A percentile compares a stretch with the other conserved stretches of the same genome.
Evolutionary conservation across 2,888 invertebrate species (phyloP).

Genomic region (Plemyria rubiginata): DNA sequence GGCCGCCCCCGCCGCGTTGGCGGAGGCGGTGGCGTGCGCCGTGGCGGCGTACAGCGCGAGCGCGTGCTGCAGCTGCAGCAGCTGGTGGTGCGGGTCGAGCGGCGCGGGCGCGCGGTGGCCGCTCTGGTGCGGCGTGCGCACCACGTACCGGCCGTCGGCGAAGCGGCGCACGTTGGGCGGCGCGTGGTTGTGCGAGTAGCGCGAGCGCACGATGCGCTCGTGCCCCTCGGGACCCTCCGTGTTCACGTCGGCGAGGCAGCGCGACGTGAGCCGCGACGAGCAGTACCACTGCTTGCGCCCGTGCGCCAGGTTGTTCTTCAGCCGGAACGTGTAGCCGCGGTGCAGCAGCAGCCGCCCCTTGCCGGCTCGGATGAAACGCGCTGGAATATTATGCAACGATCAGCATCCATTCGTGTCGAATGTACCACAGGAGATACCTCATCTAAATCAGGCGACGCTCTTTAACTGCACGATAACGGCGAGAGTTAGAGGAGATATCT

Average conservation of each 20-base stretch:
- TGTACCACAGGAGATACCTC: slow-evolving; percentile 9
- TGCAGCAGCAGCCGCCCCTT: slow-evolving; percentile 77
- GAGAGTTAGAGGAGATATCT: slow-evolving; percentile 20
- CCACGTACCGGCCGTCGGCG: slow-evolving; percentile 79
- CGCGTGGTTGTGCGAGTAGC: slow-evolving; percentile 80
- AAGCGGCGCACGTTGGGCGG: slow-evolving; percentile 81
- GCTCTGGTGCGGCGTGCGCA: slow-evolving; percentile 80
- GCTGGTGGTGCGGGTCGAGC: slow-evolving; percentile 78
- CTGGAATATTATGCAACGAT: slow-evolving; percentile 55
- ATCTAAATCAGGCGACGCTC: slow-evolving; percentile 9
- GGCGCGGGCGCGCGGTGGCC: slow-evolving; percentile 79
- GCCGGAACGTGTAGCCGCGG: slow-evolving; percentile 79
- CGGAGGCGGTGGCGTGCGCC: slow-evolving; percentile 75
- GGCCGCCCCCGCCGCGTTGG: slow-evolving; percentile 45
- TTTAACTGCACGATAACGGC: slow-evolving; percentile 4
- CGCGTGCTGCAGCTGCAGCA: slow-evolving; percentile 79
- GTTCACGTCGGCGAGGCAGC: slow-evolving; percentile 79
- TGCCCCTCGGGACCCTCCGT: slow-evolving; percentile 81
- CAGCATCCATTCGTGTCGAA: slow-evolving; percentile 38
- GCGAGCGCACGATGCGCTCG: slow-evolving; percentile 79
- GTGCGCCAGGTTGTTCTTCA: slow-evolving; percentile 81
- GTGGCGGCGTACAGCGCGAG: slow-evolving; percentile 78
- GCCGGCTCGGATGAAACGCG: slow-evolving; percentile 80
- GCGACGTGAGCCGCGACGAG: slow-evolving; percentile 78
- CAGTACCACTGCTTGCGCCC: slow-evolving; percentile 83